phyloP scores from a whole-genome alignment of 2,113 vertebrate species.

The Collichthys lucidus region DNA sequence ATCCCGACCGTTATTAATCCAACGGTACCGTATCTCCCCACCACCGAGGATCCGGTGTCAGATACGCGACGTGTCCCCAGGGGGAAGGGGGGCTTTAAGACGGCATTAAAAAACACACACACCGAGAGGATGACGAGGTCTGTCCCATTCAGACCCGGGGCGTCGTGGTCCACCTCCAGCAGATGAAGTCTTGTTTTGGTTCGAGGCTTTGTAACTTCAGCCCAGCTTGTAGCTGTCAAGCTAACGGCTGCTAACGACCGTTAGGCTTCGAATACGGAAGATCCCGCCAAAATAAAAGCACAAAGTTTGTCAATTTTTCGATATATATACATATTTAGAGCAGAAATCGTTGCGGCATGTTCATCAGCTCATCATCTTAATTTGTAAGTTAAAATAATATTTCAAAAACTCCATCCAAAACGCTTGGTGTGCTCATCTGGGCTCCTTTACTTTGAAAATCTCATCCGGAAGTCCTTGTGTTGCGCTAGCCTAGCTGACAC shows the following conservation, averaged over 20 bases:
- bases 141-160: constrained; percentile 61
- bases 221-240: constrained; percentile 39
- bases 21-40: constrained; percentile 20
- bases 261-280: rapidly evolving
- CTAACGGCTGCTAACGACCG: rapidly evolving
- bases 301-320: rapidly evolving
- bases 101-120: background rate
- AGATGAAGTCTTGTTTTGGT: constrained; percentile 56
- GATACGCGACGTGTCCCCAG: background rate
- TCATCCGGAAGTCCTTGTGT: constrained; percentile 16
- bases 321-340: too few relatives aligned
- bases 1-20: constrained; percentile 24
- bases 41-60: constrained; percentile 10
- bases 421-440: rapidly evolving
- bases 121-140: background rate
- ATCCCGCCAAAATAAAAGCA: constrained; percentile 31
- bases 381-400: too few relatives aligned
- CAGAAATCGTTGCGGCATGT: rapidly evolving
- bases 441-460: constrained; percentile 48
- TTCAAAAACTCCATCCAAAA: rapidly evolving
- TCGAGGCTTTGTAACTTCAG: constrained; percentile 68
- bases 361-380: rapidly evolving
- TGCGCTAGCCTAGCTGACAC: constrained; percentile 18
- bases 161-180: constrained; percentile 18
- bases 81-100: background rate